These are phyloP conservation scores for Pammene fasciana DNA, from an alignment of 2,888 invertebrate genomes.

Conservation along the genomic window DNA sequence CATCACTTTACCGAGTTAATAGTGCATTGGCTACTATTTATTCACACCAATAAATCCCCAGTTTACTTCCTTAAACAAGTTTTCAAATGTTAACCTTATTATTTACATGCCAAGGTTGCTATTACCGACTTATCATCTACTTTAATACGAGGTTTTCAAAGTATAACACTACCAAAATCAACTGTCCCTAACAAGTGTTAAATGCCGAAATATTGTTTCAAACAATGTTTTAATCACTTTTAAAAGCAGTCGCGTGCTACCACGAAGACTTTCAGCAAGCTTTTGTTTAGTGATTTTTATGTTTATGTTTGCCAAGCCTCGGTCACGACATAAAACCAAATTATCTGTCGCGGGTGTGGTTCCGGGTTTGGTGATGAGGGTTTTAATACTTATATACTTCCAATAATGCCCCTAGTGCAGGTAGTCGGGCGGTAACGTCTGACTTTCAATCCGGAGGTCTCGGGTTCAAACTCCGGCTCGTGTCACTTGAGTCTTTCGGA, in stretches of 20 bases:
- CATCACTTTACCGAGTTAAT: slow-evolving; percentile 32
- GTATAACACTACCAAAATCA: background rate
- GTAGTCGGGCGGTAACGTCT: background rate
- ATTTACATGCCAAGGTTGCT: background rate
- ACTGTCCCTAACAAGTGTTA: slow-evolving; percentile 2
- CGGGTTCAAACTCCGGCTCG: no score
- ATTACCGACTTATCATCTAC: background rate
- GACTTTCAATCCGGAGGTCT: no score
- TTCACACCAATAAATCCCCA: slow-evolving; percentile 23
- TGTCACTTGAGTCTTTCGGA: no score
- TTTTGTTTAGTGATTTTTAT: slow-evolving; percentile 12
- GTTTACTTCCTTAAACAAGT: slow-evolving; percentile 13
- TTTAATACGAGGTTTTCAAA: background rate
- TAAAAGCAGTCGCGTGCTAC: slow-evolving; percentile 3
- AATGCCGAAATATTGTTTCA: slow-evolving; percentile 4
- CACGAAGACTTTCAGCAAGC: slow-evolving; percentile 7
- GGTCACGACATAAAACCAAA: background rate
- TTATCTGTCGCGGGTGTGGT: background rate
- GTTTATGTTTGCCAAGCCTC: slow-evolving; percentile 3
- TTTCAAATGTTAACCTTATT: slow-evolving; percentile 9
- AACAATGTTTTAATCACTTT: background rate
- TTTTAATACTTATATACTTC: background rate
- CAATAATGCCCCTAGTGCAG: background rate
- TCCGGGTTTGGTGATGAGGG: background rate
- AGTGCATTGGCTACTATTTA: slow-evolving; percentile 38